Evolutionary conservation across 2,888 invertebrate species (phyloP).

Genomic region (Ctenicera cuprea): DNA sequence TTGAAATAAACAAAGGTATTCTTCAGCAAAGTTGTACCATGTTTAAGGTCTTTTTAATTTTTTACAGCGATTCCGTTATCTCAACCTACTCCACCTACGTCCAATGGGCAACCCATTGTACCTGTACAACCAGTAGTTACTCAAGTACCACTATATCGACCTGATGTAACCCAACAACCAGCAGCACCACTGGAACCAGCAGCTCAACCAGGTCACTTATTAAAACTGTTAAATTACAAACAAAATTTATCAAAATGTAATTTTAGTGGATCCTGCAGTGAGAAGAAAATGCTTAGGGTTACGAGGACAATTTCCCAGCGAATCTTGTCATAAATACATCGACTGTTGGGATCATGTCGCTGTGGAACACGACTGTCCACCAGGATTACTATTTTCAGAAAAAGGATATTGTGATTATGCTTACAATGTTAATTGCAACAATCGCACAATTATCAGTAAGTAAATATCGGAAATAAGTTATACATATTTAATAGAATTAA

Average conservation of each 20-base stretch:
- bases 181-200: not conserved
- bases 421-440: slow-evolving; percentile 78
- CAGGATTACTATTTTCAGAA: slow-evolving; percentile 77
- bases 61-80: too few species aligned
- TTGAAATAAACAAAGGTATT: too few species aligned
- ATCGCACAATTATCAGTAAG: slow-evolving; percentile 67
- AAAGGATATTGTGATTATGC: slow-evolving; percentile 80
- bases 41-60: too few species aligned
- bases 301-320: slow-evolving; percentile 79
- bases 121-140: not conserved
- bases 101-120: too few species aligned
- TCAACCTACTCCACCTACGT: not conserved
- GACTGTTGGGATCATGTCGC: slow-evolving; percentile 85
- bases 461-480: not conserved
- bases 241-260: too few species aligned
- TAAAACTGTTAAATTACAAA: too few species aligned
- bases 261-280: slow-evolving; percentile 49
- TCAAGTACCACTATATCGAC: not conserved
- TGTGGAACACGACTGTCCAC: slow-evolving; percentile 80
- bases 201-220: too few species aligned
- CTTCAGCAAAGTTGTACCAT: too few species aligned
- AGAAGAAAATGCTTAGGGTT: slow-evolving; percentile 71
- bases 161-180: not conserved
- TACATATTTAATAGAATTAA: too few species aligned
- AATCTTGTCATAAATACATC: slow-evolving; percentile 78